Conservation (phyloP, 2,797 vertebrate genomes). For the Petrocephalus sullivani region DNA sequence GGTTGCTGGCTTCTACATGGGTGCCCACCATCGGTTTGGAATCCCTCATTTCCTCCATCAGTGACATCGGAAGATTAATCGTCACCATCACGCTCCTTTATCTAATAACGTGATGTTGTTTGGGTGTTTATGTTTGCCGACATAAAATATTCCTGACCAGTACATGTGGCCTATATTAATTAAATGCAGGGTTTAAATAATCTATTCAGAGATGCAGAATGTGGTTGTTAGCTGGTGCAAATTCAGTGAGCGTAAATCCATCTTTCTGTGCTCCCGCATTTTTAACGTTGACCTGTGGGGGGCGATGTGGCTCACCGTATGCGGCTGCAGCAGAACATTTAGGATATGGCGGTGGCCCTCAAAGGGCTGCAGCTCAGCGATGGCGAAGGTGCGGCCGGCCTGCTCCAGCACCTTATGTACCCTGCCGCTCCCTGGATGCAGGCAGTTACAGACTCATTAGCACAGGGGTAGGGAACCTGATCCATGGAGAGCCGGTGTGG, state of each 20-base stretch:
- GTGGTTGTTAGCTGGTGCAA: background rate
- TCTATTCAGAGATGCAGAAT: background rate
- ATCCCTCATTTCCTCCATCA: background rate
- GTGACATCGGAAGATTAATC: background rate
- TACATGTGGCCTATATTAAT: background rate
- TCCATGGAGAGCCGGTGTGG: too few species aligned
- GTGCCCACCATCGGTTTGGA: background rate
- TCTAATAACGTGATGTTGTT: background rate
- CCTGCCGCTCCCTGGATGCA: slow-evolving; percentile 29
- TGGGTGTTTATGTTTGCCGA: background rate
- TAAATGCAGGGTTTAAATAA: background rate
- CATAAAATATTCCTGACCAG: background rate
- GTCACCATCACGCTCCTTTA: background rate
- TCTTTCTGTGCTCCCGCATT: background rate
- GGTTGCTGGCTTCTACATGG: too few species aligned
- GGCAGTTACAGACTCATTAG: background rate
- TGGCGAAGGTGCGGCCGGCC: slow-evolving; percentile 30
- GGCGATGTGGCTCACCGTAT: slow-evolving; percentile 43
- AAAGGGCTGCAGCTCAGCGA: slow-evolving; percentile 53
- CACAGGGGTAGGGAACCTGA: too few species aligned
- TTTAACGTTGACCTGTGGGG: background rate
- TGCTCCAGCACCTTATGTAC: slow-evolving; percentile 56
- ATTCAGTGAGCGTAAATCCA: background rate
- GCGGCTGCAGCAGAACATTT: slow-evolving; percentile 34
- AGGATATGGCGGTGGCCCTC: background rate